Base-by-base conservation (phyloP, 2,113 vertebrate genomes). In the Hemiscyllium ocellatum region DNA sequence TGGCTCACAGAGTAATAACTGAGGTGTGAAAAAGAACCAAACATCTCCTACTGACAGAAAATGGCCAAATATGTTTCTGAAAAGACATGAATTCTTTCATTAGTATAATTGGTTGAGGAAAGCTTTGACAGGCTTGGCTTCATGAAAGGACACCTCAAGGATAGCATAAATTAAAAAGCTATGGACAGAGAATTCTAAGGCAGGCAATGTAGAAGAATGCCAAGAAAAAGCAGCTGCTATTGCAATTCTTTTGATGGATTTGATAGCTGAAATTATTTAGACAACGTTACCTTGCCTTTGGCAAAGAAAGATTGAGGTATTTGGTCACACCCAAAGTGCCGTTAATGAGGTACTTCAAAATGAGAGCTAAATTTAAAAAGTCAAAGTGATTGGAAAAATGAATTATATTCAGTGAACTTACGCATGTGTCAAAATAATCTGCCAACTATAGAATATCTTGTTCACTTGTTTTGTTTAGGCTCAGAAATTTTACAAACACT, bases 131-230 rank as follows among this genome's bases (percentile, higher is more conserved):
- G 56, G 4, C 33, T 65, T 61, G 17, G 87, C 52, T 61, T 65
- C 52, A 65, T 65, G 87, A 65, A 91, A 91, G 56, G 87, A 91
- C 52, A 65, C 15, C 56, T 56, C 87, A 91, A 91, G 87, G 26
- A 61, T 91, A 91, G 33, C 65, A 91, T 91, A 91, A 91, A 91
- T 91, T 52, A 65, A 65, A 91, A 91, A 19, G 4, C 87, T 33
- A 13, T 65, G 2, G 29, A 65, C 10, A 33, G 56, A 65, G 87
- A 91, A 56, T n/a, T 83, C 56, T 17, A 61, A n/a, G 52, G 26
- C 13, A 91, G 29, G 52, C 29, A 90, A 90, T 26, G 61, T 13
- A 61, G 87, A 12, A 29, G 52, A 90, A 89, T 56, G 86, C 86
- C 47, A 90, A 90, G 86, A 56, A 61, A 61, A 91, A 65, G 12